Conservation (phyloP, 2,113 vertebrate genomes). For the Rhadina sibilatrix region DNA sequence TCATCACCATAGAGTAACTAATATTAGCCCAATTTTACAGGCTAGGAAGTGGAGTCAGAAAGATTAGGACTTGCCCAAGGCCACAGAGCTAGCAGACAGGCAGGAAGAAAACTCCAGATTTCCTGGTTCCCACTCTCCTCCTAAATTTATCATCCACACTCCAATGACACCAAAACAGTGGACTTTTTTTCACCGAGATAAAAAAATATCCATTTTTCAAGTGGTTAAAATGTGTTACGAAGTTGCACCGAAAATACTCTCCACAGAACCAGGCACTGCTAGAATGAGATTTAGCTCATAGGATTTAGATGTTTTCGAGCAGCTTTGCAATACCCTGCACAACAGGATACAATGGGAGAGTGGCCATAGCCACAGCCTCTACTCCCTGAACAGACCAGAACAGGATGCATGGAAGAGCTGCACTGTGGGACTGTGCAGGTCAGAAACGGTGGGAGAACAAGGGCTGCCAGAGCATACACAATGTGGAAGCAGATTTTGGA, state of each 20-base stretch:
- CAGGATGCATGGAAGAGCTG: not conserved
- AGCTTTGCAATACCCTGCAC: not conserved
- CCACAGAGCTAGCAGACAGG: not conserved
- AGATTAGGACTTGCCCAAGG: conserved; percentile 12
- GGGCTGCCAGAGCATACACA: not conserved
- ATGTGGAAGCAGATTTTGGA: rapidly evolving
- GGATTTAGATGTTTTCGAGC: not conserved
- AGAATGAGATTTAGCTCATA: not conserved
- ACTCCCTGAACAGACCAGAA: not conserved
- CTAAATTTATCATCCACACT: conserved; percentile 26
- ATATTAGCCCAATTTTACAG: conserved; percentile 10
- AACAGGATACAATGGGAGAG: not conserved
- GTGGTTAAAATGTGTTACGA: not conserved
- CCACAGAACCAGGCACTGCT: not conserved
- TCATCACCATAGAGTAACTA: not conserved
- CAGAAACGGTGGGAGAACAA: not conserved
- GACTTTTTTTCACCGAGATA: not conserved
- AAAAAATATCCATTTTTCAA: not conserved
- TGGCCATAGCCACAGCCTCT: not conserved
- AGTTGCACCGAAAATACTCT: not conserved
- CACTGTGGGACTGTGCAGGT: not conserved
- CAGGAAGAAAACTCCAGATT: conserved; percentile 38
- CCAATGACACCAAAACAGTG: not conserved
- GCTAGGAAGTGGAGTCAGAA: conserved; percentile 15
- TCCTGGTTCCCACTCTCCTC: conserved; percentile 24